These are phyloP conservation scores for Lycodopsis pacificus DNA, from an alignment of 2,797 vertebrate genomes.

Conservation along the genomic window DNA sequence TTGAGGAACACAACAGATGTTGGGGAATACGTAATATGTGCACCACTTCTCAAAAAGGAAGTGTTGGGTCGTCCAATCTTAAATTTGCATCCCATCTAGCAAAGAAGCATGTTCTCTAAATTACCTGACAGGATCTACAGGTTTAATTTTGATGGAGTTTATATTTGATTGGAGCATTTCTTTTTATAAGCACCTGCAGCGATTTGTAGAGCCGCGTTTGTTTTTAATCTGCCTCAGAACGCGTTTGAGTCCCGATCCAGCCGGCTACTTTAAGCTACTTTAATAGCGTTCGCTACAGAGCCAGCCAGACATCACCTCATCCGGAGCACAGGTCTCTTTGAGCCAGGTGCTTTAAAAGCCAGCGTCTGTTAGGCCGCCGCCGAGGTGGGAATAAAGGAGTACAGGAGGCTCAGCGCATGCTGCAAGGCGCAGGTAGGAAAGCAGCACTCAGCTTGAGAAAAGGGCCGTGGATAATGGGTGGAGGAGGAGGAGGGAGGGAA, in stretches of 20 bases:
- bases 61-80: background rate
- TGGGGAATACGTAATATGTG: background rate
- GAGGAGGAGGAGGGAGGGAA: conserved; percentile 11
- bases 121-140: conserved; percentile 9
- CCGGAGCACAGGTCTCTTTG: conserved; percentile 66
- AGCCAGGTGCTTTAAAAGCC: conserved; percentile 69
- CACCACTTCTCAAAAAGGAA: background rate
- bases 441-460: conserved; percentile 57
- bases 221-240: conserved; percentile 52
- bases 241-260: conserved; percentile 47
- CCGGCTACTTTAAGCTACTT: conserved; percentile 64
- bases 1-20: background rate
- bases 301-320: conserved; percentile 69
- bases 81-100: background rate
- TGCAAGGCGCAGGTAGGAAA: conserved; percentile 59
- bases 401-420: conserved; percentile 57
- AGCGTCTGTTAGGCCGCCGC: conserved; percentile 53
- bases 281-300: conserved; percentile 52
- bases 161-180: too few relatives aligned
- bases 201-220: conserved; percentile 41
- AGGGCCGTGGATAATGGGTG: conserved; percentile 27
- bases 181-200: conserved; percentile 9
- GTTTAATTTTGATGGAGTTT: conserved; percentile 9
- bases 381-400: conserved; percentile 61
- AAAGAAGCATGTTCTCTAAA: background rate